phyloP scores from a whole-genome alignment of 1,140 invertebrate genomes.

The Hirudo medicinalis region DNA sequence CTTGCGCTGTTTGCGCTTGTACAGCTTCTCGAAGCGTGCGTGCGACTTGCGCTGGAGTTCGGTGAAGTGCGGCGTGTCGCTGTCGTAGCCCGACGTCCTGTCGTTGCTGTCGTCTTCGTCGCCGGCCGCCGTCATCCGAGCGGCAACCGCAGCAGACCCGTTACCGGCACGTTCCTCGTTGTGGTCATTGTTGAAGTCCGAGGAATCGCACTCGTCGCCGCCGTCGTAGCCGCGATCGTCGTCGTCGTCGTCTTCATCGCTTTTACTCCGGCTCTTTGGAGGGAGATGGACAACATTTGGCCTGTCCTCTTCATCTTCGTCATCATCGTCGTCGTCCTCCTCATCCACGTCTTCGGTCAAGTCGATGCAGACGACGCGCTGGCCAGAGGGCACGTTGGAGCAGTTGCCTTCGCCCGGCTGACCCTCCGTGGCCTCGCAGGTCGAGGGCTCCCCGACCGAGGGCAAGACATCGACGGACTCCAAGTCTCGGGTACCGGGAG shows the following conservation, averaged over 20 bases:
- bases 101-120: constrained; percentile 2
- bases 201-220: background rate
- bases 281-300: no score
- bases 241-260: background rate
- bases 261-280: background rate
- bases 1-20: background rate
- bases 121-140: background rate
- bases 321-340: no score
- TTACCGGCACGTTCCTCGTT: background rate
- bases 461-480: no score
- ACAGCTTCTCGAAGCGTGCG: background rate
- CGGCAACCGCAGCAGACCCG: background rate
- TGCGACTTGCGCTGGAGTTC: background rate
- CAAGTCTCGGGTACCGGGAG: no score
- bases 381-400: no score
- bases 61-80: background rate
- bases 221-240: constrained; percentile 4
- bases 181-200: background rate
- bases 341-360: no score
- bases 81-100: background rate
- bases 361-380: no score
- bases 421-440: no score
- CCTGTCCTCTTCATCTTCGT: no score
- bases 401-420: no score
- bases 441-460: no score